Percentiles rank a stretch among this genome's conserved stretches.
Evolutionary conservation across 1,140 invertebrate genomes (phyloP).

Genomic region (Drosophila ambigua): DNA sequence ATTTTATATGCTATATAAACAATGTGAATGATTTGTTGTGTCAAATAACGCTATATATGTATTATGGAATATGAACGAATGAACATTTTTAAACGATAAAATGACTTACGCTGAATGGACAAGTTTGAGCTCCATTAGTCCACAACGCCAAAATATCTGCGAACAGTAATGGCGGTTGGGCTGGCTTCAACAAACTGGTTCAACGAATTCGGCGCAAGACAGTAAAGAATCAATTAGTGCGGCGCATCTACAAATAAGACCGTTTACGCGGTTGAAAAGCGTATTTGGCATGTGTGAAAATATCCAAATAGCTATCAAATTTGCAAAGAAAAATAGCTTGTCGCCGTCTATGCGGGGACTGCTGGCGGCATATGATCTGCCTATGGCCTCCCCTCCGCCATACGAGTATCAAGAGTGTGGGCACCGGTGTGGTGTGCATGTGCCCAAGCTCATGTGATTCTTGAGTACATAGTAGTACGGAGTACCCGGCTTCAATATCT

Average conservation of each 20-base stretch:
- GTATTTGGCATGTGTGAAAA: slow-evolving; percentile 65
- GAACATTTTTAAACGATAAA: slow-evolving; percentile 2
- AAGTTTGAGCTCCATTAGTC: slow-evolving; percentile 30
- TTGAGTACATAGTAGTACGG: slow-evolving; percentile 1
- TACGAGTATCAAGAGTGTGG: slow-evolving; percentile 27
- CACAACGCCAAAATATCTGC: slow-evolving; percentile 32
- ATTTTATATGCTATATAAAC: too few species aligned
- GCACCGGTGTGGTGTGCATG: slow-evolving; percentile 7
- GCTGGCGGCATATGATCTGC: too few species aligned
- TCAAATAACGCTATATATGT: too few species aligned
- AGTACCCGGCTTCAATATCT: slow-evolving; percentile 3
- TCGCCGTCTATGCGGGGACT: slow-evolving; percentile 6
- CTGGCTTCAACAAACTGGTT: slow-evolving; percentile 27
- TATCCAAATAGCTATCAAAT: slow-evolving; percentile 51
- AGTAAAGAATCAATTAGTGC: slow-evolving; percentile 77
- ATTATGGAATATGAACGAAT: too few species aligned
- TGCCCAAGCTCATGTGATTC: slow-evolving; percentile 41
- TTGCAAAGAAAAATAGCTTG: slow-evolving; percentile 24
- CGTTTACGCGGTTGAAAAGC: slow-evolving; percentile 57
- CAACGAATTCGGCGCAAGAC: slow-evolving; percentile 38
- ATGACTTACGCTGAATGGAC: slow-evolving; percentile 11
- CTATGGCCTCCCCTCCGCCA: not conserved
- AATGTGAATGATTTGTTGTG: too few species aligned
- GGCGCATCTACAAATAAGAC: slow-evolving; percentile 46
- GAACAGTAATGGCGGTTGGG: slow-evolving; percentile 22